These are phyloP conservation scores for Anser brachyrhynchus DNA, from an alignment of 2,113 vertebrate genomes.

Conservation along the genomic window DNA sequence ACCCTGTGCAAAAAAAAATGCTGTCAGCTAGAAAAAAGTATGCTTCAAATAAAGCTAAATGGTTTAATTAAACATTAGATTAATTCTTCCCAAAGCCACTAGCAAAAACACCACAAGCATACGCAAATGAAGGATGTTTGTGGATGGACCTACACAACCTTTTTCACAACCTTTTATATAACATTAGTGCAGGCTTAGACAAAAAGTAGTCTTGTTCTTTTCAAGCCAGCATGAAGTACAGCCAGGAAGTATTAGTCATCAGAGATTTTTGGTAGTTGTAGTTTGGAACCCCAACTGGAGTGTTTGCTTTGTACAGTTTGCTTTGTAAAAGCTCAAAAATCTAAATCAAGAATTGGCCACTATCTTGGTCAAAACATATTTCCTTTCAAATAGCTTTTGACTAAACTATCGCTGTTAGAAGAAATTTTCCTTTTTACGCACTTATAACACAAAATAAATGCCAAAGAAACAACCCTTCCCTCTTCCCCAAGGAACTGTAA, in stretches of 20 bases:
- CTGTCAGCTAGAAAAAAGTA: neutral
- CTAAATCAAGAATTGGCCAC: neutral
- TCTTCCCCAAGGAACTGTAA: neutral
- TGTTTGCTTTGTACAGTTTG: conserved; percentile 21
- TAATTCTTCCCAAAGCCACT: neutral
- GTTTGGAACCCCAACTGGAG: conserved; percentile 42
- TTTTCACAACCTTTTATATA: conserved; percentile 46
- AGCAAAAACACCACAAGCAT: neutral
- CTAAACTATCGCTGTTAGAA: neutral
- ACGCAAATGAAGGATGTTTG: neutral
- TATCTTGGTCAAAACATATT: neutral
- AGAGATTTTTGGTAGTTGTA: conserved; percentile 51
- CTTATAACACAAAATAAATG: neutral
- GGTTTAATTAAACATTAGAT: conserved; percentile 14
- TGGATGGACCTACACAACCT: conserved; percentile 8
- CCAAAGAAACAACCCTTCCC: neutral
- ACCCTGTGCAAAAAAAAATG: neutral
- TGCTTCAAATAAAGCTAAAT: neutral
- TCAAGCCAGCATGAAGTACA: conserved; percentile 31
- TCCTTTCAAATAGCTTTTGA: conserved; percentile 12
- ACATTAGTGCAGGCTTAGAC: conserved; percentile 33
- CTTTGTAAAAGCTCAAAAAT: neutral
- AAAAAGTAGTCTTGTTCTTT: conserved; percentile 51
- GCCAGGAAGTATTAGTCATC: conserved; percentile 64
- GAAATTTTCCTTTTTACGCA: neutral